These are phyloP conservation scores for Alethe castanea DNA, from an alignment of 2,113 vertebrate genomes.

Conservation along the genomic window DNA sequence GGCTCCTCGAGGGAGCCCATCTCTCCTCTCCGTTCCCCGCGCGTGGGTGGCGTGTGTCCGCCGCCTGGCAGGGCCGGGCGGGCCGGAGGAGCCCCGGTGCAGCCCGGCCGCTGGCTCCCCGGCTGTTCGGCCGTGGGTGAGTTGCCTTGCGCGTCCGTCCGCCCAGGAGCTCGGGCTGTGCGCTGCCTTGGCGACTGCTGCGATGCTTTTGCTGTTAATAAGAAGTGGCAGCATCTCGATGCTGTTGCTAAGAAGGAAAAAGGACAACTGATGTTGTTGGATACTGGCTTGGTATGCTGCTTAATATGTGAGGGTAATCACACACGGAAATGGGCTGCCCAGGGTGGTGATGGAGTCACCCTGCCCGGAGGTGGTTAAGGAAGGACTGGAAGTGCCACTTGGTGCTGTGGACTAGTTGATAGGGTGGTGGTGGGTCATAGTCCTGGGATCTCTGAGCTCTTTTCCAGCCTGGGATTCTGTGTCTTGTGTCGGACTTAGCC, in stretches of 20 bases:
- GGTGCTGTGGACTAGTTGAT: rapidly evolving
- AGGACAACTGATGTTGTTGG: rapidly evolving
- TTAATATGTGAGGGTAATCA: neutral
- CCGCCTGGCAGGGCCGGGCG: no score
- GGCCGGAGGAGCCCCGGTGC: neutral
- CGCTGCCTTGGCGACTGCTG: rapidly evolving
- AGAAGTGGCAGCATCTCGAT: rapidly evolving
- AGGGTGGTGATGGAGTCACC: neutral
- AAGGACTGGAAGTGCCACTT: neutral
- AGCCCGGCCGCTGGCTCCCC: neutral
- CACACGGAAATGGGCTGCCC: neutral
- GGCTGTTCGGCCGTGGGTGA: rapidly evolving
- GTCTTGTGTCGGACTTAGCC: neutral
- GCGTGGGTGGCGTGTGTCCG: neutral
- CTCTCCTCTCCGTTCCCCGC: neutral
- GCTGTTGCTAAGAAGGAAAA: neutral
- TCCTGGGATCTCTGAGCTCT: neutral
- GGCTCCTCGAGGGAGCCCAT: no score
- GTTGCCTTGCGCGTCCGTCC: rapidly evolving
- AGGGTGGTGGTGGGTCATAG: neutral
- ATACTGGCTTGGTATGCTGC: rapidly evolving
- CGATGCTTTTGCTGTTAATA: rapidly evolving
- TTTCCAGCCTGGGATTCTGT: rapidly evolving
- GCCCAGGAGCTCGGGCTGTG: rapidly evolving
- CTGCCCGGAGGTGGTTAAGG: neutral